Base-by-base conservation (phyloP, 2,797 vertebrate species). In the Miichthys miiuy region DNA sequence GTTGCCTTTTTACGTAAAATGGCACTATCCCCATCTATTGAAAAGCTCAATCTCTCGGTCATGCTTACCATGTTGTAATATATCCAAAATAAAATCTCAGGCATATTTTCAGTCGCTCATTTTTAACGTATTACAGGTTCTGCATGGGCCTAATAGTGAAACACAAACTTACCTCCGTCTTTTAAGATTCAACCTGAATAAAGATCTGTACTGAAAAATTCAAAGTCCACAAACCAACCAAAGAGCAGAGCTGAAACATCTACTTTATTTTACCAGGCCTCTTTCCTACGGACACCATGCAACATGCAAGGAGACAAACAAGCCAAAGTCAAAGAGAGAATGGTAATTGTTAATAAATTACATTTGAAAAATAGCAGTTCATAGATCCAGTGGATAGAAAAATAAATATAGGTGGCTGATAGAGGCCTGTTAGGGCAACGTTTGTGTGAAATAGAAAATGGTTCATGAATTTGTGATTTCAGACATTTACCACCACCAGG, bases 81-180 rank as follows among this genome's bases (percentile, higher is more conserved):
- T 69, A 30, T 73, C 58, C 21, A 47, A 51, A 66, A 56, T 62
- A 48, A 75, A 70, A 80, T 63, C 21, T 52, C 62, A 68, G 42
- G 21, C 3, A 55, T 41, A 57, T 52, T 52, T 55, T 70, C 1
- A 41, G 27, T 0, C 1, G 1, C 13, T 47, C 0, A 25, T 71
- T 46, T 72, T 12, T n/a, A 52, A 60, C 27, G 8, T 17, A n/a
- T 25, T 42, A 25, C 13, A 21, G 4, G 20, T 42, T 47, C 20
- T 48, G 5, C 1, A 34, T 30, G 41, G 13, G 8, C n/a, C 56
- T 23, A 5, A 18, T 38, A 63, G 2, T 17, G 2, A 67, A 51
- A 68, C 34, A 21, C 13, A 14, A 52, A 44, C 47, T 44, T 20
- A 51, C 10, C 25, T 17, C 3, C 1, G 0, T 50, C 18, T 62